Conservation (phyloP, 2,797 vertebrate species). For the Acanthiza pusilla region DNA sequence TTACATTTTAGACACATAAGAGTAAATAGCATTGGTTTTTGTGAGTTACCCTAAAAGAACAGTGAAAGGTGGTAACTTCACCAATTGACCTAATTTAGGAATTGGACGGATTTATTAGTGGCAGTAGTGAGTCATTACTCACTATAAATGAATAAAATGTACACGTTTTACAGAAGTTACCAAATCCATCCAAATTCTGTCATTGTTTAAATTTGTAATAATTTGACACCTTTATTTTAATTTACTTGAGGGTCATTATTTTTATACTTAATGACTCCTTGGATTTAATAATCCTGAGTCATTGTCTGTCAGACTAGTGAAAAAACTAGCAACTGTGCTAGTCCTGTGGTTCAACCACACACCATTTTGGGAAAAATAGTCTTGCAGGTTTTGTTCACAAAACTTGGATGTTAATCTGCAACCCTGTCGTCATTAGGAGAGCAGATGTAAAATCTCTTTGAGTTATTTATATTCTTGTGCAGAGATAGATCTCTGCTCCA, state of each 20-base stretch:
- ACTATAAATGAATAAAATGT: neutral
- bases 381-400: neutral
- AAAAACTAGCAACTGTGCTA: neutral
- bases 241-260: neutral
- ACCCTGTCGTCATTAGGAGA: neutral
- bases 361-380: neutral
- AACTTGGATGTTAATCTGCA: neutral
- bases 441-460: neutral
- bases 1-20: neutral
- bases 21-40: neutral
- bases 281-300: neutral
- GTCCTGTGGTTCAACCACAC: neutral
- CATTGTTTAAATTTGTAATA: neutral
- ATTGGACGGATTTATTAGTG: neutral
- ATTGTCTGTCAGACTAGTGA: neutral
- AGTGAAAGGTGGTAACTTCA: neutral
- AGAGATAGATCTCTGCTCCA: neutral
- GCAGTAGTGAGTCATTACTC: neutral
- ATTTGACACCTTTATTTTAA: neutral
- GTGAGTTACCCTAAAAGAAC: neutral
- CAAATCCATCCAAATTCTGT: neutral
- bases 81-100: neutral
- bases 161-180: neutral
- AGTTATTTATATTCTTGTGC: neutral
- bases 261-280: neutral